These are phyloP conservation scores for Alethe diademata DNA, from an alignment of 2,113 vertebrate species.

Conservation along the genomic window DNA sequence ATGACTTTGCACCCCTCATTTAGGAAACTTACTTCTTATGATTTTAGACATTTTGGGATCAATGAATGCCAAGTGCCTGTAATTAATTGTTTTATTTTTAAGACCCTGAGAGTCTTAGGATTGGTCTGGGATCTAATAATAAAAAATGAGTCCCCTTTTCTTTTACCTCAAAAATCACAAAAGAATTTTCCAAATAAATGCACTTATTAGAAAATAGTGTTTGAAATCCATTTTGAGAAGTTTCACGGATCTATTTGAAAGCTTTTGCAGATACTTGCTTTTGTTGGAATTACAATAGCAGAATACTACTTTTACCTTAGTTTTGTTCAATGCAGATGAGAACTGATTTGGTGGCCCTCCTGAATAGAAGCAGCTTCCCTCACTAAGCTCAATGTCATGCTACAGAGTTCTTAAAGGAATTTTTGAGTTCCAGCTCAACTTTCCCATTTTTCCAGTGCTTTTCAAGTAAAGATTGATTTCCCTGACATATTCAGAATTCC, in stretches of 20 bases:
- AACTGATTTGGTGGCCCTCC: neutral
- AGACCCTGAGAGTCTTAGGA: neutral
- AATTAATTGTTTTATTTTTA: neutral
- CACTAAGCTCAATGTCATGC: neutral
- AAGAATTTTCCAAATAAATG: neutral
- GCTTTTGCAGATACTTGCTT: neutral
- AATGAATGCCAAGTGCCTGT: neutral
- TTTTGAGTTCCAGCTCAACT: neutral
- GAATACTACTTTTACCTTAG: neutral
- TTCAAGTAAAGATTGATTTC: neutral
- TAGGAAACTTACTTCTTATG: neutral
- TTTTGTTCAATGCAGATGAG: neutral
- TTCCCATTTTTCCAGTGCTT: neutral
- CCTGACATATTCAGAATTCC: neutral
- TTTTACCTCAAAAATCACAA: neutral
- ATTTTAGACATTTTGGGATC: neutral
- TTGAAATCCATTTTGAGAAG: neutral
- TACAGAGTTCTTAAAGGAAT: neutral
- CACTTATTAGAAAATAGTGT: neutral
- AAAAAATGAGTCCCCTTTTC: neutral
- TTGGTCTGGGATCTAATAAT: neutral
- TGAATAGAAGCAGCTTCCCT: neutral
- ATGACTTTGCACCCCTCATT: slow-evolving; percentile 45
- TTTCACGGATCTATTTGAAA: neutral
- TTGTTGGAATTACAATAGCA: neutral